These are phyloP conservation scores for Podiceps cristatus DNA, from an alignment of 2,113 vertebrate species.

Conservation along the genomic window DNA sequence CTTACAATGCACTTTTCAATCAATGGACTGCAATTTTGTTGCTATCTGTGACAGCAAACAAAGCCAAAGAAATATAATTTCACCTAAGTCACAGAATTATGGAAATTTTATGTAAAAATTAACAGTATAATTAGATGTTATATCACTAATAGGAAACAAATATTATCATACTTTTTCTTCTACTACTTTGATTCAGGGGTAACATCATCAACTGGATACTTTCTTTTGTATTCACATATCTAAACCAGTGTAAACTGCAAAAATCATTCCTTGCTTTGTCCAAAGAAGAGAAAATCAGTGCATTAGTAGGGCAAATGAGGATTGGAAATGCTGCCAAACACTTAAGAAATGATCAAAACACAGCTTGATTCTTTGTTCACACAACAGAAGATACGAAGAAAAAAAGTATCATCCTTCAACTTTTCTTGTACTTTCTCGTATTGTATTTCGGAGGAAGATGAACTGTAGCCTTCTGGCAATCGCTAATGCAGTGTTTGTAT, in stretches of 20 bases:
- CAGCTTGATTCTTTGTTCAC: conserved; percentile 31
- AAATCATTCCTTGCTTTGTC: not conserved
- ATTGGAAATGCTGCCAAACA: not conserved
- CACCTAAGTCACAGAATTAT: not conserved
- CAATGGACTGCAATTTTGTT: not conserved
- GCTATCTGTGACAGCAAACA: conserved; percentile 36
- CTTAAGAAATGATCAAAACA: conserved; percentile 1
- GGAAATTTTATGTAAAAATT: not conserved
- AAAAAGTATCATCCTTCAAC: not conserved
- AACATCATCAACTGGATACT: not conserved
- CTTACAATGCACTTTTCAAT: conserved; percentile 43
- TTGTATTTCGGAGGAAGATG: conserved; percentile 43
- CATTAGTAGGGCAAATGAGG: not conserved
- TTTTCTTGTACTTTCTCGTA: conserved; percentile 27
- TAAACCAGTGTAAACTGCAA: not conserved
- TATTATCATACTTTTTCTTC: not conserved
- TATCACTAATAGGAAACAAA: not conserved
- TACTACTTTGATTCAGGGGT: not conserved
- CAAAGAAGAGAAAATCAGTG: not conserved
- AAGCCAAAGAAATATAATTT: conserved; percentile 18
- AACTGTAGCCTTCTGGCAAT: conserved; percentile 34
- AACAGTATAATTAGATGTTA: not conserved
- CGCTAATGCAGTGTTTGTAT: conserved; percentile 57
- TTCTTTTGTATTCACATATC: not conserved
- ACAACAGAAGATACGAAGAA: not conserved